Percentiles rank a stretch among this genome's conserved stretches.
These are phyloP conservation scores for Bufotes viridis DNA, from an alignment of 2,797 vertebrate species.

Conservation along the genomic window DNA sequence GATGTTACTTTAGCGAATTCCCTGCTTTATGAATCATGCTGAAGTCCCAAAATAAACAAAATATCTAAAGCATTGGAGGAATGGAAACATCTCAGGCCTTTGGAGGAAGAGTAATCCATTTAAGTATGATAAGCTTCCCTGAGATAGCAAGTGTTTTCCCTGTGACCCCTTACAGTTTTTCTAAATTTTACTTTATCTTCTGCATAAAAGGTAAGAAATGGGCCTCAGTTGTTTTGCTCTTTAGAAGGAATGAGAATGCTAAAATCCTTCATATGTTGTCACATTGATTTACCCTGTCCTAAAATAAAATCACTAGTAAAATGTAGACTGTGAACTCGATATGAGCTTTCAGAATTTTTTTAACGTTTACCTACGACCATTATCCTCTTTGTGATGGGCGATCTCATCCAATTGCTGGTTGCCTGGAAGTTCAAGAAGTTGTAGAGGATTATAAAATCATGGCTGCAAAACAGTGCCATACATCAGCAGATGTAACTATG, in stretches of 20 bases:
- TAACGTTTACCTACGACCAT: background rate
- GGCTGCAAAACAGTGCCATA: no score
- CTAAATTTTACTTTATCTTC: background rate
- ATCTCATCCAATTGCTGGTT: no score
- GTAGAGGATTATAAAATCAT: no score
- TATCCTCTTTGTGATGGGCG: background rate
- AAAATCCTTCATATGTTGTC: background rate
- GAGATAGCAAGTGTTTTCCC: conserved; percentile 36
- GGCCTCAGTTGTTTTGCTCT: background rate
- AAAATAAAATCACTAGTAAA: background rate
- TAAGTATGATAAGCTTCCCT: conserved; percentile 31
- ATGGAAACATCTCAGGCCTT: conserved; percentile 43
- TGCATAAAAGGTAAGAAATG: conserved; percentile 42
- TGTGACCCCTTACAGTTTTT: background rate
- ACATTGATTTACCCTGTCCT: no score
- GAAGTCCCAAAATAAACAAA: conserved; percentile 44
- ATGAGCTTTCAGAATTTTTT: background rate
- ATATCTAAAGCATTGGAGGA: conserved; percentile 48
- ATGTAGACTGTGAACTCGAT: background rate
- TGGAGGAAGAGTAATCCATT: conserved; percentile 10
- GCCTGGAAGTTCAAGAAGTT: no score
- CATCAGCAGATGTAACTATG: no score
- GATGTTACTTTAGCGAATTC: conserved; percentile 41
- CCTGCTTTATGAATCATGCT: conserved; percentile 42
- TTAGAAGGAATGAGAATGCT: background rate